Evolutionary conservation across 2,797 vertebrate species (phyloP).

Genomic region (Ateles fusciceps): DNA sequence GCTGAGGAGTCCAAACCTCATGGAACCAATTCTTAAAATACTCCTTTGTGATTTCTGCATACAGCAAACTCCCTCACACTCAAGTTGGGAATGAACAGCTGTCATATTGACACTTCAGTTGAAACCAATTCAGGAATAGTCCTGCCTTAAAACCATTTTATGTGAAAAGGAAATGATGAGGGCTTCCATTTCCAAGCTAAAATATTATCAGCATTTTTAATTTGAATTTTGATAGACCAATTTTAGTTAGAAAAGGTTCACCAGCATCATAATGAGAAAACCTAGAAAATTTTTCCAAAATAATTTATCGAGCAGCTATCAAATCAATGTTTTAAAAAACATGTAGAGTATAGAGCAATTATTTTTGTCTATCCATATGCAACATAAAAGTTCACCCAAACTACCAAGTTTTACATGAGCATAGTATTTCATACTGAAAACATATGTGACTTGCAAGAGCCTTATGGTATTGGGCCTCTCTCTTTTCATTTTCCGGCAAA

Average conservation of each 20-base stretch:
- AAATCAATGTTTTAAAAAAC: not conserved
- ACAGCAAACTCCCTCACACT: not conserved
- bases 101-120: not conserved
- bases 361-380: not conserved
- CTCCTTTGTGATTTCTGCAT: not conserved
- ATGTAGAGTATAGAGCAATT: not conserved
- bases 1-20: not conserved
- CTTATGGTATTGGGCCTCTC: not conserved
- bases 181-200: not conserved
- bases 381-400: not conserved
- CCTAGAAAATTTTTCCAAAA: not conserved
- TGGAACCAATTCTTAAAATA: not conserved
- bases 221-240: not conserved
- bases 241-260: not conserved
- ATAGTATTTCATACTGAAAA: not conserved
- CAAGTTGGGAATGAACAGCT: not conserved
- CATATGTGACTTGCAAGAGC: not conserved
- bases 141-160: not conserved
- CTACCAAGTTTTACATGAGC: not conserved
- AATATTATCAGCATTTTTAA: not conserved
- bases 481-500: not conserved
- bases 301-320: not conserved
- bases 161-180: not conserved
- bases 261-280: not conserved
- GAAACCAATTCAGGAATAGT: not conserved